Evolutionary conservation across 2,888 invertebrate species (phyloP), one percentile per base, ranked within the genome.

Genomic region (Cheiracanthium punctorium): DNA sequence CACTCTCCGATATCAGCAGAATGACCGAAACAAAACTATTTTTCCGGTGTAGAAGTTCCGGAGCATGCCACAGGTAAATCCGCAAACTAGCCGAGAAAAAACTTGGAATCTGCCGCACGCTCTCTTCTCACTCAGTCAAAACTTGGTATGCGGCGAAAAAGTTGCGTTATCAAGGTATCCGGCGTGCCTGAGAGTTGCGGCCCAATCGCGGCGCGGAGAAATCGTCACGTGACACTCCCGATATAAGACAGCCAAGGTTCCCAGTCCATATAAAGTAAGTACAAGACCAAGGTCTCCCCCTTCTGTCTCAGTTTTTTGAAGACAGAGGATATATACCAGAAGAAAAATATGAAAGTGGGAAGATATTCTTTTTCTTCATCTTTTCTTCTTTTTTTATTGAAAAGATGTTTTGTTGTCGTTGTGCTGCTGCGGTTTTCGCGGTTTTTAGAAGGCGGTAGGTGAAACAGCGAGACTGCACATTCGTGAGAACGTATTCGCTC

Each of bases 241-340:
- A 67, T 79, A 79, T 84, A 79, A 70, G 79, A 69, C 73, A 69
- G 48, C 29, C 84, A 74, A 79, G 79, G 73, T 70, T 73, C 69
- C 74, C 82, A 58, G 80, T 80, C 82, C 84, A 52, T 84, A 79
- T 84, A 79, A 84, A 84, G 84, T 84, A 84, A 84, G 84, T 69
- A 30, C 82, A 43, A 48, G 48, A 74, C 58, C 79, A 69, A 84
- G 73, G 73, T 72, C 65, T 58, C 43, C 77, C 69, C 82, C 20
- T 33, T 43, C 28, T 29, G 48, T 48, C 20, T 74, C 7, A 73
- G 30, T 43, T 73, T 73, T 81, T 81, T 67, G n/a, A 32, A n/a
- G 70, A n/a, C 41, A 43, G 24, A 58, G 58, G 24, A n/a, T n/a
- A n/a, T n/a, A n/a, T n/a, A n/a, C 58, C 5, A 52, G 79, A 52